Evolutionary conservation across 1,140 invertebrate genomes (phyloP).

Genomic region (Ganaspis sp.): DNA sequence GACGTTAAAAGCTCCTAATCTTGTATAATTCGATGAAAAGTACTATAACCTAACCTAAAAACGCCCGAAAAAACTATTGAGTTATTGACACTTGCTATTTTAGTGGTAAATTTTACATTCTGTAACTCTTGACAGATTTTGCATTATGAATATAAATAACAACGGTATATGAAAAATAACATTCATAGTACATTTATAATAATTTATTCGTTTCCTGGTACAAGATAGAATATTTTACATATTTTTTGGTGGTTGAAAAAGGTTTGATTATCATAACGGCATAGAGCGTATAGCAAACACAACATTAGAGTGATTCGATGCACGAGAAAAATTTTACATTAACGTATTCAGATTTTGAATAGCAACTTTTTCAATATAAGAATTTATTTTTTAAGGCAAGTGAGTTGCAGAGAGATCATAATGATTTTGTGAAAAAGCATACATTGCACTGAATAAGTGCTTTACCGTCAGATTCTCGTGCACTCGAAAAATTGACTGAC

Average conservation of each 20-base stretch:
- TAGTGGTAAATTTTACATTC: too few relatives aligned
- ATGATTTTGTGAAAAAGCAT: not conserved
- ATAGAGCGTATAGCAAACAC: slow-evolving; percentile 58
- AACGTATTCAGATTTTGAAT: slow-evolving; percentile 38
- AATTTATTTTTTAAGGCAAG: slow-evolving; percentile 44
- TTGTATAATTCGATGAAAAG: too few relatives aligned
- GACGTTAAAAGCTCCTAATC: too few relatives aligned
- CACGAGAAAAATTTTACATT: slow-evolving; percentile 55
- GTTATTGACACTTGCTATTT: too few relatives aligned
- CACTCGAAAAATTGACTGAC: slow-evolving; percentile 25
- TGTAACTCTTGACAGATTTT: too few relatives aligned
- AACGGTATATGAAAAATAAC: not conserved
- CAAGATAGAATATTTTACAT: slow-evolving; percentile 63
- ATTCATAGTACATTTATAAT: slow-evolving; percentile 57
- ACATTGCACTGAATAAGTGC: slow-evolving; percentile 10
- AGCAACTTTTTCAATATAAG: slow-evolving; percentile 43
- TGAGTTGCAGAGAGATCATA: slow-evolving; percentile 41
- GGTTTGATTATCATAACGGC: slow-evolving; percentile 39
- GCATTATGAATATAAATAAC: not conserved
- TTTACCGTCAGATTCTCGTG: slow-evolving; percentile 29
- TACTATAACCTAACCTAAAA: too few relatives aligned
- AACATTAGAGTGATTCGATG: slow-evolving; percentile 62
- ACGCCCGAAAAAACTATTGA: too few relatives aligned
- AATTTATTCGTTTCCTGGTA: slow-evolving; percentile 64
- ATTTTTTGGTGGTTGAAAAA: slow-evolving; percentile 62